Evolutionary conservation across 1,140 invertebrate species (phyloP), one percentile per base, ranked within the genome.

Genomic region (Scylla paramamosain): DNA sequence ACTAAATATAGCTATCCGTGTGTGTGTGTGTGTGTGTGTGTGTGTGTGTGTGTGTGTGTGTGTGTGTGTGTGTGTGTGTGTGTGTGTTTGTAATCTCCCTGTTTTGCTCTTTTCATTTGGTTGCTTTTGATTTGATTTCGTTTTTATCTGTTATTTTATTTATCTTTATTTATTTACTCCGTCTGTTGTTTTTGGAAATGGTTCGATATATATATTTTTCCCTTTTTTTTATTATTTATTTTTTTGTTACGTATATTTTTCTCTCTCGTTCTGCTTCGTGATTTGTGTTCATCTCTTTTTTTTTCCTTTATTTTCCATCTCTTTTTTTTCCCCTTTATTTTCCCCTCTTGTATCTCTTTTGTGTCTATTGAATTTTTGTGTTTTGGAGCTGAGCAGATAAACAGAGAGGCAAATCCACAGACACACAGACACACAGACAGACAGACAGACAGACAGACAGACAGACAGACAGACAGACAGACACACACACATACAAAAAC

Each of bases 231-330:
- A 3, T 59, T 59, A 59, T 59, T 59, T 82, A 77, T 92, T 28
- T 39, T 31, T 82, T 92, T 31, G 32, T 28, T 45, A 28, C 84
- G 6, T 28, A 7, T 83, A 16, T 83, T 28, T 52, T 59, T 32
- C 31, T 86, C 45, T 48, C 92, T 46, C 82, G 12, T 83, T 46
- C 92, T 93, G 77, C 28, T 39, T 86, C 92, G 28, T 52, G 20
- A 32, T 48, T 46, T 52, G 8, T n/a, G 20, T 31, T 25, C 29
- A 16, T 46, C n/a, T 52, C 20, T 14, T 10, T 87, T 87, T 31
- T 48, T 52, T 45, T 52, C 31, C 82, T 8, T 46, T 48, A 32
- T 45, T 87, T 39, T 31, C n/a, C 25, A 10, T 88, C 2, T 32
- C n/a, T 32, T 29, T 28, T 1, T 48, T 28, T 45, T 32, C 39